phyloP scores from a whole-genome alignment of 1,140 invertebrate genomes.

The Pseudomyrmex sp. region DNA sequence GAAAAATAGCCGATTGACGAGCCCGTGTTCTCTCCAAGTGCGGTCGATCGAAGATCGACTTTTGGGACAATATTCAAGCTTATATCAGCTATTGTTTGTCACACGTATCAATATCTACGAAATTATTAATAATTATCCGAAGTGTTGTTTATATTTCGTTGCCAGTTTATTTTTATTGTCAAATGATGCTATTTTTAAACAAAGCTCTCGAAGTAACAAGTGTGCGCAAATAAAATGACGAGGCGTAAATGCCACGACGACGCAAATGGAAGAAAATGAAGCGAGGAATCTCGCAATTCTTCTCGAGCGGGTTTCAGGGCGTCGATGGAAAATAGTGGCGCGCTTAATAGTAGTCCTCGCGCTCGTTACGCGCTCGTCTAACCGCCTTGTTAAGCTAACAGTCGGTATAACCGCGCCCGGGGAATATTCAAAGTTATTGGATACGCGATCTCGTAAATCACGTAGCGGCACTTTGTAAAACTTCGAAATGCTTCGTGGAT shows the following conservation, averaged over 20 bases:
- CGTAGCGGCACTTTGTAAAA: slow-evolving; percentile 64
- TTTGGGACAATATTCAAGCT: slow-evolving; percentile 47
- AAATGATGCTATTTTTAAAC: neutral
- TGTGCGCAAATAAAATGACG: too few species aligned
- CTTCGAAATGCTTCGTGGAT: slow-evolving; percentile 51
- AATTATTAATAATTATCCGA: neutral
- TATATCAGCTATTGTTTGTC: neutral
- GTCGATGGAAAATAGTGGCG: slow-evolving; percentile 64
- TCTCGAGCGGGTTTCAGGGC: slow-evolving; percentile 27
- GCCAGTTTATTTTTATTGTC: too few species aligned
- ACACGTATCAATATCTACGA: neutral
- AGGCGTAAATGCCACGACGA: too few species aligned
- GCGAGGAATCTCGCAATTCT: neutral
- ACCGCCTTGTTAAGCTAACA: slow-evolving; percentile 75
- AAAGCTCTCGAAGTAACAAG: neutral
- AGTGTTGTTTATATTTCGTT: neutral
- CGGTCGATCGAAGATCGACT: slow-evolving; percentile 10
- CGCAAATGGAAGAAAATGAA: neutral
- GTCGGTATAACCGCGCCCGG: slow-evolving; percentile 64
- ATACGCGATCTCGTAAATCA: slow-evolving; percentile 75
- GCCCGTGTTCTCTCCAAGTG: slow-evolving; percentile 46
- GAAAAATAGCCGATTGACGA: slow-evolving; percentile 83
- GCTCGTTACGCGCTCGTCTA: slow-evolving; percentile 73
- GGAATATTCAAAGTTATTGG: slow-evolving; percentile 76
- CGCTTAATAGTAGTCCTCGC: slow-evolving; percentile 66